Conservation (phyloP, 2,797 vertebrate genomes). For the Chanos chanos region DNA sequence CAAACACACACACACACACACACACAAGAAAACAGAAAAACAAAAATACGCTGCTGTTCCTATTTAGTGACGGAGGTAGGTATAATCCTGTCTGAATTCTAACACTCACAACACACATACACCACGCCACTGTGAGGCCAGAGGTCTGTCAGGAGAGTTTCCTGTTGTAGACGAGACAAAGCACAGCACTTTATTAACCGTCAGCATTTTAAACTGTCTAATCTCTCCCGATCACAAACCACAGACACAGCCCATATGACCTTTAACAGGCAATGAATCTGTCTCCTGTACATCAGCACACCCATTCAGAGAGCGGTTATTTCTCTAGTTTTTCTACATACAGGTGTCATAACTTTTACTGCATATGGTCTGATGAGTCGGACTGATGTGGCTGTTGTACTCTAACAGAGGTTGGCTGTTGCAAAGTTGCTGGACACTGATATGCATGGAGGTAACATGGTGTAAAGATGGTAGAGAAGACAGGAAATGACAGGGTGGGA, state of each 20-base stretch:
- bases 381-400: too few relatives aligned
- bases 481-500: slow-evolving; percentile 59
- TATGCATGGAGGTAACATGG: slow-evolving; percentile 2
- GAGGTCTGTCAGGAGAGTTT: slow-evolving; percentile 11
- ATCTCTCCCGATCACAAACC: too few relatives aligned
- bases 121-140: not conserved
- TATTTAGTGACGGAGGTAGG: too few relatives aligned
- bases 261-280: too few relatives aligned
- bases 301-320: too few relatives aligned
- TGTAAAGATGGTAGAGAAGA: slow-evolving; percentile 13
- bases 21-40: not conserved
- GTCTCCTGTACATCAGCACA: too few relatives aligned
- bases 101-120: not conserved
- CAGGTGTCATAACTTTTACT: too few relatives aligned
- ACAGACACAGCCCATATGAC: not conserved
- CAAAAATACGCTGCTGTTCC: not conserved
- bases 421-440: not conserved
- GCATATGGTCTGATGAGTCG: too few relatives aligned
- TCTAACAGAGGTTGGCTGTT: too few relatives aligned
- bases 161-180: slow-evolving; percentile 30
- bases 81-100: too few relatives aligned
- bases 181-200: slow-evolving; percentile 1
- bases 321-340: too few relatives aligned
- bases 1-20: slow-evolving; percentile 4
- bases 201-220: slow-evolving; percentile 28